These are phyloP conservation scores for Pachyrhynchus sulphureomaculatus DNA, from an alignment of 1,140 invertebrate species.

Conservation along the genomic window DNA sequence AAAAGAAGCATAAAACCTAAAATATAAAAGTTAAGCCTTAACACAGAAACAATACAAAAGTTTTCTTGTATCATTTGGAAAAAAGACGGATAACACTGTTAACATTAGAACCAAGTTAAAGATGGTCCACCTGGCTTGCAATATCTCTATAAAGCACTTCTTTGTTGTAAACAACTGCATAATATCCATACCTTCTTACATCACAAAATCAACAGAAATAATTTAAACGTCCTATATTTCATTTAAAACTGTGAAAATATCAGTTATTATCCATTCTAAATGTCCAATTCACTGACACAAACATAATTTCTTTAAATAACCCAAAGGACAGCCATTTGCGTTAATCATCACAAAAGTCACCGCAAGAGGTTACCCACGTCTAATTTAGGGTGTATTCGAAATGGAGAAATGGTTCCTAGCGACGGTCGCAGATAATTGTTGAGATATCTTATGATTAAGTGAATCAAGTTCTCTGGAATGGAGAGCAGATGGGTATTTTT, in stretches of 20 bases:
- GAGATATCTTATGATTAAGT: no score
- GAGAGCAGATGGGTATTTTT: no score
- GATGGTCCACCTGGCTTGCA: slow-evolving; percentile 6
- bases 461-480: no score
- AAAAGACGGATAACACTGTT: background rate
- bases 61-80: background rate
- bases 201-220: slow-evolving; percentile 10
- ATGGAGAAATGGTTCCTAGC: no score
- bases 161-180: slow-evolving; percentile 17
- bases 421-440: no score
- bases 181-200: slow-evolving; percentile 13
- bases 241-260: slow-evolving; percentile 2
- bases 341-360: slow-evolving; percentile 12
- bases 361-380: no score
- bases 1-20: no score
- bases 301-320: slow-evolving; percentile 14
- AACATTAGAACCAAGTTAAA: background rate
- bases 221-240: slow-evolving; percentile 6
- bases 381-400: no score
- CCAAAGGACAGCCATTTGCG: slow-evolving; percentile 19
- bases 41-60: background rate
- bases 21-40: no score
- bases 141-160: slow-evolving; percentile 3
- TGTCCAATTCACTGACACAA: slow-evolving; percentile 13
- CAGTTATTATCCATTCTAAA: background rate